Percentiles rank a stretch among this genome's conserved stretches.
Evolutionary conservation across 1,140 invertebrate species (phyloP).

Genomic region (Aporrectodea caliginosa): DNA sequence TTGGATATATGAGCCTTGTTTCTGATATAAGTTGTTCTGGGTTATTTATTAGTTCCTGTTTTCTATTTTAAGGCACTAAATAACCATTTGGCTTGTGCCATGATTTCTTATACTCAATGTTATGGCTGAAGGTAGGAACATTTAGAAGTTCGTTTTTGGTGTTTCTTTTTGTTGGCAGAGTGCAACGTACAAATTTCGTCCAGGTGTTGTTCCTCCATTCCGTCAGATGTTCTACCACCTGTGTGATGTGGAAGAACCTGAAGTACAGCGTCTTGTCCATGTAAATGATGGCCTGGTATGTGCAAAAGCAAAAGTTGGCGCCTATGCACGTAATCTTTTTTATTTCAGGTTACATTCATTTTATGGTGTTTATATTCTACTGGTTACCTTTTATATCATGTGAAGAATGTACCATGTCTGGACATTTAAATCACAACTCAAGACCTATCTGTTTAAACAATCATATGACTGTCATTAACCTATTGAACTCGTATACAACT

Average conservation of each 20-base stretch:
- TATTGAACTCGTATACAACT: not conserved
- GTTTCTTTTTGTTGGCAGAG: too few relatives aligned
- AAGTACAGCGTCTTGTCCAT: constrained; percentile 74
- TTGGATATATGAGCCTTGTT: too few relatives aligned
- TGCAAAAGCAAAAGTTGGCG: constrained; percentile 43
- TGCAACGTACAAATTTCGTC: constrained; percentile 69
- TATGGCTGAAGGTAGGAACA: too few relatives aligned
- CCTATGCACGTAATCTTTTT: not conserved
- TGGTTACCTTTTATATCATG: not conserved
- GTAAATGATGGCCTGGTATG: constrained; percentile 65
- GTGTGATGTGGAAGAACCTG: constrained; percentile 76
- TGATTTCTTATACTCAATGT: too few relatives aligned
- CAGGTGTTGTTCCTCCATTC: constrained; percentile 67
- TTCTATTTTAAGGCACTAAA: too few relatives aligned
- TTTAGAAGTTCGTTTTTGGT: constrained; percentile 52
- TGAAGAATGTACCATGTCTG: not conserved
- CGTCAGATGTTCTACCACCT: constrained; percentile 76
- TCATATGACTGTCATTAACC: too few relatives aligned
- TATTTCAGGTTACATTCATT: not conserved
- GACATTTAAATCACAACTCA: too few relatives aligned
- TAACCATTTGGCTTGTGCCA: not conserved
- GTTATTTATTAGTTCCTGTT: too few relatives aligned
- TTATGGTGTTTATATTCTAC: too few relatives aligned
- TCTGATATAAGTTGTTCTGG: too few relatives aligned
- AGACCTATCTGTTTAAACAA: too few relatives aligned